Evolutionary conservation across 2,888 invertebrate genomes (phyloP), one percentile per base, ranked within the genome.

Genomic region (Timema podura): DNA sequence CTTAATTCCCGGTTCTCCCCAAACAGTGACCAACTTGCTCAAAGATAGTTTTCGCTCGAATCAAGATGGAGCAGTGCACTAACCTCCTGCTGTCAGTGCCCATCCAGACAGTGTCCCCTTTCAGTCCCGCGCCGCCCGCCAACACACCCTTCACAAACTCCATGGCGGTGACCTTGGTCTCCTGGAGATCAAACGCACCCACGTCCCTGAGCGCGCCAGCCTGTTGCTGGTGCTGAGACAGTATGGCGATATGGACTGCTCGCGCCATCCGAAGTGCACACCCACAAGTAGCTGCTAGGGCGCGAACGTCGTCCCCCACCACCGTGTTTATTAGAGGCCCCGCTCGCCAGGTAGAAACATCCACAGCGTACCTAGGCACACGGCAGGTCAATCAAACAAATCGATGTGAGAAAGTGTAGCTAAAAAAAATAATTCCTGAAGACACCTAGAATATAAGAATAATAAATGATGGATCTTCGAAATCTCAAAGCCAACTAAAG

Each of bases 251-350:
- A 70, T 83, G 82, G 70, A n/a, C 82, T 82, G 68, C 79, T 79
- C 64, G 79, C 77, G 45, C 90, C 91, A 78, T 93, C 93, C 65
- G 88, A 89, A 73, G 94, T 92, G 80, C 95, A 93, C 74, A 96
- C 88, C 96, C 96, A 97, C 75, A 96, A 84, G 79, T 95, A 91
- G 76, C 91, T 92, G 76, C 92, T 90, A 73, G 88, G 87, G 77
- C 88, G 88, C 68, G 88, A 87, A 73, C 88, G 85, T 70, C 90
- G 61, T 45, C 44, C 11, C 7, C 61, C 44, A 85, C 73, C 85
- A 81, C 70, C 82, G 79, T 8, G 86, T 85, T 66, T 85, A 83
- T 75, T 85, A 83, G 71, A 85, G 85, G 11, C 75, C 74, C 72
- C 61, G 51, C 69, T 69, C 72, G 90, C 88, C 77, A 91, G 90